Evolutionary conservation across 2,797 vertebrate genomes (phyloP).

Genomic region (Crocodylus rhombifer): DNA sequence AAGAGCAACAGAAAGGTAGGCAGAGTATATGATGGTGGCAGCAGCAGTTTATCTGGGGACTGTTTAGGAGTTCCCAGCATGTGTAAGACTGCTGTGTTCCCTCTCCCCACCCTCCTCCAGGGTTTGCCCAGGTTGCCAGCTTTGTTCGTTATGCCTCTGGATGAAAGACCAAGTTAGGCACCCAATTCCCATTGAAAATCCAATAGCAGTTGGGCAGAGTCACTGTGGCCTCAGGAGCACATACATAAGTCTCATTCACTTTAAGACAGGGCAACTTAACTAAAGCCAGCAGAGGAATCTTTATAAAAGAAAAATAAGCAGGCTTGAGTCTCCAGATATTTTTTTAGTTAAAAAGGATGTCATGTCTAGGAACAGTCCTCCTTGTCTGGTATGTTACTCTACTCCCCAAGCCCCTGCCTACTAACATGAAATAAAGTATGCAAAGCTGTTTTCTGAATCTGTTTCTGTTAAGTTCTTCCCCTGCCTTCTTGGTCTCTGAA

Average conservation of each 20-base stretch:
- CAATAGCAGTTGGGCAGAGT: not conserved
- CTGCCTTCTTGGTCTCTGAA: not conserved
- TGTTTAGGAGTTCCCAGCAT: no score
- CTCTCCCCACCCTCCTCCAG: no score
- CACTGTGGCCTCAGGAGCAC: not conserved
- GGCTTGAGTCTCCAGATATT: not conserved
- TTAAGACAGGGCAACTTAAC: not conserved
- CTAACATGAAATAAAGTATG: not conserved
- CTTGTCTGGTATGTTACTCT: not conserved
- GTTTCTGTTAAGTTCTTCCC: not conserved
- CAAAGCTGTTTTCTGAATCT: not conserved
- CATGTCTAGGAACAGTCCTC: accelerated
- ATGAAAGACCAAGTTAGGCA: not conserved
- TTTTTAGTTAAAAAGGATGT: not conserved
- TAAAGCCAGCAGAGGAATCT: not conserved
- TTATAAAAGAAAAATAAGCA: not conserved
- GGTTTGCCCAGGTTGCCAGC: no score
- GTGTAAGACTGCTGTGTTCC: no score
- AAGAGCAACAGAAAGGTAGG: no score
- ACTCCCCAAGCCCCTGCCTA: not conserved
- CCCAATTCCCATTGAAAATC: not conserved
- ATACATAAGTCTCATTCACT: not conserved
- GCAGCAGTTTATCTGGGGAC: no score
- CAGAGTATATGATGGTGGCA: no score
- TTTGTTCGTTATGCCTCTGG: not conserved